These are phyloP conservation scores for Drosophila mauritiana DNA, from an alignment of 1,140 invertebrate genomes.

Conservation along the genomic window DNA sequence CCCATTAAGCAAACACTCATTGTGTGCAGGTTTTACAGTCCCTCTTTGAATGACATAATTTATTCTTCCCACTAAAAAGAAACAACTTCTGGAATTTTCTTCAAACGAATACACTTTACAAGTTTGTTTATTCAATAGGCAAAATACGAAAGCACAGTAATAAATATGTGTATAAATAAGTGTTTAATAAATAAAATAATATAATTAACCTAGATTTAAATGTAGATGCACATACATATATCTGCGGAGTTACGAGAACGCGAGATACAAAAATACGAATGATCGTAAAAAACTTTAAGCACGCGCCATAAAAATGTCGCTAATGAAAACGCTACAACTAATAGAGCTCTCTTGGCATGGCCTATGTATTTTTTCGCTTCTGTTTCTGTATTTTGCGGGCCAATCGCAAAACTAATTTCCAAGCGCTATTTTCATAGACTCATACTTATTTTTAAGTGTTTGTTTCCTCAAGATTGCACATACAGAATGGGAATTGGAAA, in stretches of 20 bases:
- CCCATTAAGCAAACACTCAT: not conserved
- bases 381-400: constrained; percentile 36
- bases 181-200: constrained; percentile 71
- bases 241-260: constrained; percentile 30
- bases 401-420: constrained; percentile 74
- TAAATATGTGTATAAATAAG: constrained; percentile 75
- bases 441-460: constrained; percentile 35
- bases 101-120: constrained; percentile 43
- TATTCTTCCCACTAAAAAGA: not conserved
- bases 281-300: constrained; percentile 41
- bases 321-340: constrained; percentile 59
- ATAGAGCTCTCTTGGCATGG: constrained; percentile 72
- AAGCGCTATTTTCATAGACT: constrained; percentile 15
- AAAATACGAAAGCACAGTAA: constrained; percentile 58
- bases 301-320: constrained; percentile 53
- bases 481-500: constrained; percentile 37
- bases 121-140: constrained; percentile 67
- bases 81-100: constrained; percentile 10
- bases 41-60: not conserved
- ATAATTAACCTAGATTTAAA: constrained; percentile 62
- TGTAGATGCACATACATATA: not conserved
- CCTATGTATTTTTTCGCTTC: constrained; percentile 5
- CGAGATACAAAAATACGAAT: constrained; percentile 38
- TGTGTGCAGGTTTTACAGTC: not conserved
- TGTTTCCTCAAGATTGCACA: constrained; percentile 61